These are phyloP conservation scores for Aporophyla lueneburgensis DNA, from an alignment of 2,888 invertebrate genomes.

Conservation along the genomic window DNA sequence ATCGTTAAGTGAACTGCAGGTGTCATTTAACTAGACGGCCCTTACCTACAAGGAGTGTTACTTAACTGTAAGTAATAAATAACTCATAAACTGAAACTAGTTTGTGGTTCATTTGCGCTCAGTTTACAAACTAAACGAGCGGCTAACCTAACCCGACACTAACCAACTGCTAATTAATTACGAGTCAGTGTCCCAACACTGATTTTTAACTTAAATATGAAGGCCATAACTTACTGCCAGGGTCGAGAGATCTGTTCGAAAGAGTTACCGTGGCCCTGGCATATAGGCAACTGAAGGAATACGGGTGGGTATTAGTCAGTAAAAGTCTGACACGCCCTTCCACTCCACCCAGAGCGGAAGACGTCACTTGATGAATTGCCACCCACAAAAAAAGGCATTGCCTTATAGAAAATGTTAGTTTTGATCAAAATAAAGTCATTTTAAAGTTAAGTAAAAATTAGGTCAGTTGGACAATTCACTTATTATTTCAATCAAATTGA, in stretches of 20 bases:
- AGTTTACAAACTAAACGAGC: conserved; percentile 24
- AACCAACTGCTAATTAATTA: conserved; percentile 35
- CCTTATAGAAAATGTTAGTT: background rate
- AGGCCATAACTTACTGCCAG: background rate
- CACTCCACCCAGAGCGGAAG: too few species aligned
- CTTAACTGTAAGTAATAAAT: background rate
- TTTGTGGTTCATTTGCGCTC: background rate
- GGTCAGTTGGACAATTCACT: too few species aligned
- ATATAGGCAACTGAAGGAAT: too few species aligned
- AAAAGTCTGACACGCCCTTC: too few species aligned
- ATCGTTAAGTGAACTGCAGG: background rate
- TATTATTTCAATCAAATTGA: too few species aligned
- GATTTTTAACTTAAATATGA: conserved; percentile 32
- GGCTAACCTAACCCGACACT: conserved; percentile 18
- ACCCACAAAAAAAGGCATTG: too few species aligned
- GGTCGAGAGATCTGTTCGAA: too few species aligned
- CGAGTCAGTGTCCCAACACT: conserved; percentile 17
- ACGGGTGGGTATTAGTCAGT: too few species aligned
- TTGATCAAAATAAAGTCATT: background rate
- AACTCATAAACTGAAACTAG: background rate
- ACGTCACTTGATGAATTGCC: too few species aligned
- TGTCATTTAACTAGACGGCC: background rate
- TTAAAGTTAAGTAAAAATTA: background rate
- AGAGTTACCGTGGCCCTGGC: too few species aligned
- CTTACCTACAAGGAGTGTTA: background rate